Conservation (phyloP, 2,888 invertebrate genomes). For the Scaptomyza tumidula region DNA sequence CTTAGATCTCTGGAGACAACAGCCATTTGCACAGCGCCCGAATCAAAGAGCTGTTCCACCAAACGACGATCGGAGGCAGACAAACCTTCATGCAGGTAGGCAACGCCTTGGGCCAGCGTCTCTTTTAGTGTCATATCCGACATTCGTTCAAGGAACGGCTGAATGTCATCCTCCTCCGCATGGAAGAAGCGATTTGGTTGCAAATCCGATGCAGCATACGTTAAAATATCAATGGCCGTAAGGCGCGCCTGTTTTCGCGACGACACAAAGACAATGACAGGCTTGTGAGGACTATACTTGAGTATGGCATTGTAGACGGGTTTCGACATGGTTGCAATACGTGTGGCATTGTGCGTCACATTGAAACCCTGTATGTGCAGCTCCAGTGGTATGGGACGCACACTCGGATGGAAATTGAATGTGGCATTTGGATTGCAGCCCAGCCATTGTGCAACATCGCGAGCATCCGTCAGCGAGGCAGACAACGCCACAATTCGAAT, state of each 20-base stretch:
- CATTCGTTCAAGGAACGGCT: conserved; percentile 94
- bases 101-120: conserved; percentile 97
- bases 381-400: conserved; percentile 96
- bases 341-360: conserved; percentile 97
- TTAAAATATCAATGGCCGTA: conserved; percentile 98
- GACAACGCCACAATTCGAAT: conserved; percentile 97
- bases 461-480: conserved; percentile 96
- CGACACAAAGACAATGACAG: conserved; percentile 95
- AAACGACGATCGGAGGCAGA: conserved; percentile 92
- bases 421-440: conserved; percentile 96
- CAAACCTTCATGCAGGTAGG: conserved; percentile 98
- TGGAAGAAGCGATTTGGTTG: conserved; percentile 95
- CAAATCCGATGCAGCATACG: conserved; percentile 95
- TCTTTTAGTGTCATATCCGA: conserved; percentile 95
- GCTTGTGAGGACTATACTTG: conserved; percentile 92
- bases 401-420: conserved; percentile 99
- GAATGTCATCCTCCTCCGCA: conserved; percentile 93
- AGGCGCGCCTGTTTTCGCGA: conserved; percentile 95
- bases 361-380: conserved; percentile 98
- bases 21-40: conserved; percentile 96
- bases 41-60: conserved; percentile 96
- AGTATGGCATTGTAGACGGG: conserved; percentile 97
- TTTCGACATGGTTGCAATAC: conserved; percentile 98
- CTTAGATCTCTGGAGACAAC: conserved; percentile 96
- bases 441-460: conserved; percentile 98